phyloP scores from a whole-genome alignment of 2,888 invertebrate species.

The Drosophila setosimentum region DNA sequence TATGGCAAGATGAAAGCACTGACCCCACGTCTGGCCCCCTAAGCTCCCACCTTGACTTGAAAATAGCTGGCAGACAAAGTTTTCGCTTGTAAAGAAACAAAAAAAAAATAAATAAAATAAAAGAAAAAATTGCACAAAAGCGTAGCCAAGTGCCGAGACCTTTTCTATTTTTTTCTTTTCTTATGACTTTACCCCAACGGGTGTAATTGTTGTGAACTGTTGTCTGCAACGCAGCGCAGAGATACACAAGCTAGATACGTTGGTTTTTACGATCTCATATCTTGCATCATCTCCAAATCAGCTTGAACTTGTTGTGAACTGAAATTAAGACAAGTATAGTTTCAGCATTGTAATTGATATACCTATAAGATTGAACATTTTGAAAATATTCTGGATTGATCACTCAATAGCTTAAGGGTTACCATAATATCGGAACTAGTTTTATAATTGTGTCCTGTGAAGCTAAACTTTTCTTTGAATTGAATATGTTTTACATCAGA shows the following conservation, averaged over 20 bases:
- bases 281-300: background rate
- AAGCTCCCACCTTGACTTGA: conserved; percentile 6
- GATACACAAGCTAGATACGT: background rate
- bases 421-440: background rate
- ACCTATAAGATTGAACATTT: background rate
- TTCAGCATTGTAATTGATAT: background rate
- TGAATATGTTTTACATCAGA: background rate
- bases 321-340: background rate
- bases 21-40: conserved; percentile 8
- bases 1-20: conserved; percentile 60
- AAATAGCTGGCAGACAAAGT: conserved; percentile 51
- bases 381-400: background rate
- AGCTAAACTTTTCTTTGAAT: background rate
- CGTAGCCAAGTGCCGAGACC: conserved; percentile 17
- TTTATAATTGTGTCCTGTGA: background rate
- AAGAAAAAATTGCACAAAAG: conserved; percentile 62
- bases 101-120: background rate
- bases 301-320: background rate
- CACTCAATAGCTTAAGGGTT: background rate
- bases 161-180: conserved; percentile 3
- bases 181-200: conserved; percentile 33
- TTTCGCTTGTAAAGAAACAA: conserved; percentile 36
- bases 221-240: conserved; percentile 14
- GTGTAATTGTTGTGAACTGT: conserved; percentile 35
- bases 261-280: background rate